phyloP scores from a whole-genome alignment of 2,888 invertebrate genomes.

The Acronicta psi region DNA sequence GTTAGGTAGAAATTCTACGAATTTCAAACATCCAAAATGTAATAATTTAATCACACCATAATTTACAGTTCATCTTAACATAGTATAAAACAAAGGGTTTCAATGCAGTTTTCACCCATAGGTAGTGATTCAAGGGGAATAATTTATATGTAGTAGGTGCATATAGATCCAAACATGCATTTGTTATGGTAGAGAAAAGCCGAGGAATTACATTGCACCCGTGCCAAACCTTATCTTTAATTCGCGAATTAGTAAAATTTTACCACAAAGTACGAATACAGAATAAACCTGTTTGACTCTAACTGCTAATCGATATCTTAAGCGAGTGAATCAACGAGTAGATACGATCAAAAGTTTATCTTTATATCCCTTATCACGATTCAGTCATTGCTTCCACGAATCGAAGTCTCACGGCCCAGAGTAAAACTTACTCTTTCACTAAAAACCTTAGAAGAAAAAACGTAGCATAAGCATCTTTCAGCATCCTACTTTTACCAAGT shows the following conservation, averaged over 20 bases:
- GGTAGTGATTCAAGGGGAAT: no score
- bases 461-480: conserved; percentile 14
- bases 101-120: no score
- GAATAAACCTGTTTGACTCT: conserved; percentile 7
- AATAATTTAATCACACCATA: no score
- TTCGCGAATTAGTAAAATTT: neutral
- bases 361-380: conserved; percentile 12
- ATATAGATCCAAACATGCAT: no score
- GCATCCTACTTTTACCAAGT: conserved; percentile 28
- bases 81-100: no score
- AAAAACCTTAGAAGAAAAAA: conserved; percentile 17
- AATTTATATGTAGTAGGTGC: no score
- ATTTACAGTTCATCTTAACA: no score
- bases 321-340: conserved; percentile 14
- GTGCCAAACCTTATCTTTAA: no score
- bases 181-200: no score
- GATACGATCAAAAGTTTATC: conserved; percentile 22
- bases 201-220: no score
- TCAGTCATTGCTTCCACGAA: conserved; percentile 11
- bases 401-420: conserved; percentile 3
- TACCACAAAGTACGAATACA: neutral
- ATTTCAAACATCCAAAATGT: no score
- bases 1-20: no score
- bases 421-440: conserved; percentile 2
- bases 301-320: conserved; percentile 25